Evolutionary conservation across 2,888 invertebrate species (phyloP), one percentile per base, ranked within the genome.

Genomic region (Temnothorax unifasciatus): DNA sequence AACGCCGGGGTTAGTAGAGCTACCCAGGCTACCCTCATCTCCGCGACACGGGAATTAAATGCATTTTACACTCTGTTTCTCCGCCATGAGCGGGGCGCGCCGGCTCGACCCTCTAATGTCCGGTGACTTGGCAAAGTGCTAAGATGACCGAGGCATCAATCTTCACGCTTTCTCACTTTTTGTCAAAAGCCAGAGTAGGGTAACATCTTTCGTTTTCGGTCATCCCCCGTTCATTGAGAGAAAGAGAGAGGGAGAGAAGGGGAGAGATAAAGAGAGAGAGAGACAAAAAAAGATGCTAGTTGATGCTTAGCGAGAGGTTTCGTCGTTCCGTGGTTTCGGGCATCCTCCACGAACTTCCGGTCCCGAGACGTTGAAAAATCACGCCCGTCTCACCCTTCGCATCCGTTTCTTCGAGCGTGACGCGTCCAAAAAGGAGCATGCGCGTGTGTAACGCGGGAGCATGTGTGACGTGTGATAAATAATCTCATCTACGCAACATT

Each of bases 121-220:
- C 92, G 88, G 93, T 93, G 93, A 93, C 92, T 93, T 89, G 92
- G 91, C 93, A 92, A 92, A 92, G 92, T 91, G 92, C 89, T 87
- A 90, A 91, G 91, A 93, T 92, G 93, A 93, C 93, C 93, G 89
- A 88, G 86, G 88, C 93, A 93, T 93, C 92, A 92, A 93, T 93
- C 93, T 93, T 93, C 92, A 87, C 92, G 93, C 91, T 91, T 92
- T 90, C 89, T 89, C 90, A 87, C 91, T 90, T 92, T 92, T 92
- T 92, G 88, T 91, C 90, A 90, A 90, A 90, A 88, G 84, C 86
- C 84, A 59, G 74, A 61, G 71, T 54, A 79, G 83, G 86, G 76
- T 82, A 84, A 68, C 86, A 86, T 87, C 86, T 77, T 86, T 69
- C 89, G 86, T 81, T 83, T 84, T 84, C 25, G 74, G 57, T 50